Conservation (phyloP, 1,140 invertebrate species). For the Eriocheir sinensis region DNA sequence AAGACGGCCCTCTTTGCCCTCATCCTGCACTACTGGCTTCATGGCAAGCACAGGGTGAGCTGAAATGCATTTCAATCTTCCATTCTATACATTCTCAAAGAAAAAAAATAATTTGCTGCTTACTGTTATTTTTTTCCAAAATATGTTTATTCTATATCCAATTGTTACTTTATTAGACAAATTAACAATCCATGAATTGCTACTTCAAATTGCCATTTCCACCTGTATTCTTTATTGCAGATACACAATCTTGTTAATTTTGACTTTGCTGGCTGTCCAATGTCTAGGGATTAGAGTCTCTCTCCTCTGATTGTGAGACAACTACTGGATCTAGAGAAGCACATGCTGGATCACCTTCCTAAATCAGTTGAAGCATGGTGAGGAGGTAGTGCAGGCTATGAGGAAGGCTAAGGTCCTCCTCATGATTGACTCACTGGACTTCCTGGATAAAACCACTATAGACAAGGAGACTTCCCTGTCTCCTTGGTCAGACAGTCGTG, state of each 20-base stretch:
- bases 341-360: constrained; percentile 42
- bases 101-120: too few species aligned
- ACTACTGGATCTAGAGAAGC: constrained; percentile 2
- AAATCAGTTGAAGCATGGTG: constrained; percentile 42
- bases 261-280: constrained; percentile 57
- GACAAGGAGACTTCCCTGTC: constrained; percentile 8
- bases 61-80: background rate
- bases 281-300: constrained; percentile 31
- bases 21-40: constrained; percentile 61
- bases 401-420: constrained; percentile 54
- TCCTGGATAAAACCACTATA: background rate
- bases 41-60: constrained; percentile 50
- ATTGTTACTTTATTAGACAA: too few species aligned
- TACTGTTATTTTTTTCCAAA: background rate
- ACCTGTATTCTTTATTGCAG: constrained; percentile 40
- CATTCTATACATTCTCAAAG: background rate
- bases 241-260: background rate
- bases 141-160: too few species aligned
- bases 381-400: constrained; percentile 33
- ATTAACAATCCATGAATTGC: too few species aligned
- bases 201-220: too few species aligned
- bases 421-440: constrained; percentile 58
- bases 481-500: background rate
- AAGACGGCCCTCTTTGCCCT: constrained; percentile 61
- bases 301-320: background rate